Evolutionary conservation across 2,797 vertebrate species (phyloP), one percentile per base, ranked within the genome.

Genomic region (Eptatretus atami): DNA sequence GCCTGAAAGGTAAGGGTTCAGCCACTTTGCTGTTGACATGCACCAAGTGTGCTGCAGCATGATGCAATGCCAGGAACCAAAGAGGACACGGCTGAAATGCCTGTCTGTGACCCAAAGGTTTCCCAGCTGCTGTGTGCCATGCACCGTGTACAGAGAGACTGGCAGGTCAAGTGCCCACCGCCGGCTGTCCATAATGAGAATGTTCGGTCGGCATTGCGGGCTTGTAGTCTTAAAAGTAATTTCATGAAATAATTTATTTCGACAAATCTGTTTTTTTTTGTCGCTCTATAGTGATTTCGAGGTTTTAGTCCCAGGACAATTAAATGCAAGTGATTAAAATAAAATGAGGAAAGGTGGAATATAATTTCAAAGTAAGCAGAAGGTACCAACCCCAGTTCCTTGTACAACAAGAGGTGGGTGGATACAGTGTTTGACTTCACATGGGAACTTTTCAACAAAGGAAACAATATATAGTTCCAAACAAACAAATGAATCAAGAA

Each of bases 131-230:
- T 61, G 76, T 83, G 86, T 86, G 87, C 84, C 83, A 90, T 90
- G 85, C 82, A 79, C 78, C 77, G 73, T 78, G 76, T 76, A 74
- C 73, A 76, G 74, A 79, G 80, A 82, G 84, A 81, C 71, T 69
- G 79, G 79, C 76, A 78, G 79, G 81, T 79, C n/a, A 61, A 25
- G n/a, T 61, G 57, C 57, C 57, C 57, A 61, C 57, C 57, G 57
- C 57, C 57, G 25, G 57, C 25, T 61, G 57, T 25, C 57, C 25
- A 25, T n/a, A 10, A 61, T 10, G 25, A 25, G n/a, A 61, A 10
- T 12, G 25, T n/a, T n/a, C 57, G n/a, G 57, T 25, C 57, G 57
- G 25, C 25, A 25, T 25, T n/a, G 57, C 57, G 25, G 57, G 57
- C 57, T 61, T 61, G 57, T 25, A 9, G 57, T 25, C 12, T 61